Base-by-base conservation (phyloP, 2,797 vertebrate genomes). In the Chanos chanos region DNA sequence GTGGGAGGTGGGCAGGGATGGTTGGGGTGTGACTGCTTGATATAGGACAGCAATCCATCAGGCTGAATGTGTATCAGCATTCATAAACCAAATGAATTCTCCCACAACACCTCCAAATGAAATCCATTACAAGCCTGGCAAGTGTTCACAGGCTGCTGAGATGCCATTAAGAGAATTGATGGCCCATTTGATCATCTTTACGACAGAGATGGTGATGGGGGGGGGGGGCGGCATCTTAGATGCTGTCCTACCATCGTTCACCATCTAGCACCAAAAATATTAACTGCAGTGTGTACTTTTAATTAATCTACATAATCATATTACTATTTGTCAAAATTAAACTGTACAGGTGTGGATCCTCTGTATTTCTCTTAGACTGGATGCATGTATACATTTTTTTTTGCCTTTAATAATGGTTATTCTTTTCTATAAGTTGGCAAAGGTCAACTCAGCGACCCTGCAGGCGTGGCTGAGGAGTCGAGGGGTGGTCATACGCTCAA, bases 381-480 rank as follows among this genome's bases (percentile, higher is more conserved):
- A n/a, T n/a, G n/a, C n/a, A n/a, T n/a, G n/a, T n/a, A n/a, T n/a
- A n/a, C n/a, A 21, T 39, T 43, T 12, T 39, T 16, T 47, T 47
- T n/a, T n/a, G n/a, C n/a, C n/a, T n/a, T n/a, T n/a, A n/a, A n/a
- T n/a, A n/a, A n/a, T n/a, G n/a, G 1, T 54, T 21, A 40, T n/a
- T 18, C 13, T 70, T 48, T 65, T 18, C 45, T 61, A 53, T 8
- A 66, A 90, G 87, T 52, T 86, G 63, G 78, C 55, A 4, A 77
- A 73, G 66, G 36, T 91, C 68, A 89, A 61, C 39, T 61, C 64
- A 1, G 53, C 27, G 0, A 77, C 84, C 43, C 81, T 89, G 54
- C 52, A 77, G 68, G 22, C 70, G 40, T 90, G 87, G 87, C 62
- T 90, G 58, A 86, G 43, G 64, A 69, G 58, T 66, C 74, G 77